phyloP scores from a whole-genome alignment of 2,888 invertebrate genomes.

The Malacosoma neustria region DNA sequence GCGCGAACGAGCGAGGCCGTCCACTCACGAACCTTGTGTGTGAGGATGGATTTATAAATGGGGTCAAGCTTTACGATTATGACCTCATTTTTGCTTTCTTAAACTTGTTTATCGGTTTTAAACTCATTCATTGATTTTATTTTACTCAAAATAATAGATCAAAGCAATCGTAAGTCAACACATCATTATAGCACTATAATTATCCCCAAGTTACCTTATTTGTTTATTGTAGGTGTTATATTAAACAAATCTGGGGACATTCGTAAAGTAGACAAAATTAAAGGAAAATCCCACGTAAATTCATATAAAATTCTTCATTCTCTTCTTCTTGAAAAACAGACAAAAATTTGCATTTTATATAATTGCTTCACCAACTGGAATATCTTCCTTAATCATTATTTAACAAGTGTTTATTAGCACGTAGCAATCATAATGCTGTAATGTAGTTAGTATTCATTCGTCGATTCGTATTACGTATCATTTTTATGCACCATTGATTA shows the following conservation, averaged over 20 bases:
- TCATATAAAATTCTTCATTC: too few species aligned
- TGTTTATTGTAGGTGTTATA: too few species aligned
- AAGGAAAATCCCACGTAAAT: too few species aligned
- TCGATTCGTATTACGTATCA: background rate
- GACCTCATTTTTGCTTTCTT: background rate
- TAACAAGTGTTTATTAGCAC: background rate
- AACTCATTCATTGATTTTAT: too few species aligned
- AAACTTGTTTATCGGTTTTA: background rate
- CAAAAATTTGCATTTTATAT: background rate
- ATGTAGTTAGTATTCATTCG: background rate
- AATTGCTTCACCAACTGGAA: background rate
- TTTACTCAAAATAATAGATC: too few species aligned
- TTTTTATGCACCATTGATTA: too few species aligned
- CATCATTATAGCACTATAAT: too few species aligned
- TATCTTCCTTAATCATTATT: background rate
- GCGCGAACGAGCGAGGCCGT: conserved; percentile 9
- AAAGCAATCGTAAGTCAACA: too few species aligned
- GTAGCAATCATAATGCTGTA: background rate
- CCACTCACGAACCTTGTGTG: conserved; percentile 5
- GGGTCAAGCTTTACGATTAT: conserved; percentile 6
- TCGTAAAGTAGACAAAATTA: too few species aligned
- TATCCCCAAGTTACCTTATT: too few species aligned
- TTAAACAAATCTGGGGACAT: too few species aligned
- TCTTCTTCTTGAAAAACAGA: too few species aligned
- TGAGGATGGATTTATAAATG: conserved; percentile 7